phyloP scores from a whole-genome alignment of 2,797 vertebrate species.

The Xyrichtys novacula region DNA sequence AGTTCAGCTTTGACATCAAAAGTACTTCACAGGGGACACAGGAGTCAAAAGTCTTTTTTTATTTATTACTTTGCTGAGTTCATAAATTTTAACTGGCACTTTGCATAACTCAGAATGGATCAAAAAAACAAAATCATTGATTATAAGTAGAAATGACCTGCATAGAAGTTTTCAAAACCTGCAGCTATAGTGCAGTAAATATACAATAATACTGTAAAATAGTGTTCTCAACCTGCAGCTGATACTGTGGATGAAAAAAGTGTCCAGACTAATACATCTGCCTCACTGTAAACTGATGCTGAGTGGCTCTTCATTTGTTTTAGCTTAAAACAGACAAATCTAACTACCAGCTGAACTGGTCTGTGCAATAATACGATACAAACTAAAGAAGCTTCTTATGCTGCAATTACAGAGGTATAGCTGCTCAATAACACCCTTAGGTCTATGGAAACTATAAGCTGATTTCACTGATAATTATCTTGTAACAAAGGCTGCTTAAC shows the following conservation, averaged over 20 bases:
- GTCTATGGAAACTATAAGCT: background rate
- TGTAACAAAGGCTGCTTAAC: background rate
- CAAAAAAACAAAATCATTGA: background rate
- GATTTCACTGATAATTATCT: background rate
- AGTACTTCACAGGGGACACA: background rate
- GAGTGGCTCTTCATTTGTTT: background rate
- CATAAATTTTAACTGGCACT: constrained; percentile 53
- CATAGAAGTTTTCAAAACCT: constrained; percentile 31
- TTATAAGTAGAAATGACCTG: constrained; percentile 21
- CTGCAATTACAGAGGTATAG: constrained; percentile 8
- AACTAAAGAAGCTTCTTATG: constrained; percentile 7
- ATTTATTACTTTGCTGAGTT: constrained; percentile 43
- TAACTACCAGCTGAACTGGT: background rate
- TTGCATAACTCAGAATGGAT: constrained; percentile 33
- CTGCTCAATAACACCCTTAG: constrained; percentile 21
- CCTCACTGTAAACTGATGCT: constrained; percentile 14
- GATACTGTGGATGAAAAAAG: background rate
- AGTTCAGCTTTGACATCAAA: no score
- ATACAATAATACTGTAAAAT: constrained; percentile 32
- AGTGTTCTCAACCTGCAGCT: constrained; percentile 3
- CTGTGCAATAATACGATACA: background rate
- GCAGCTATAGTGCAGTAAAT: constrained; percentile 40
- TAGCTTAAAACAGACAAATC: background rate
- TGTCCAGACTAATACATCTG: background rate
- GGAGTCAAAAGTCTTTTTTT: constrained; percentile 8